Conservation (phyloP, 2,113 vertebrate genomes). For the Protobothrops mucrosquamatus region DNA sequence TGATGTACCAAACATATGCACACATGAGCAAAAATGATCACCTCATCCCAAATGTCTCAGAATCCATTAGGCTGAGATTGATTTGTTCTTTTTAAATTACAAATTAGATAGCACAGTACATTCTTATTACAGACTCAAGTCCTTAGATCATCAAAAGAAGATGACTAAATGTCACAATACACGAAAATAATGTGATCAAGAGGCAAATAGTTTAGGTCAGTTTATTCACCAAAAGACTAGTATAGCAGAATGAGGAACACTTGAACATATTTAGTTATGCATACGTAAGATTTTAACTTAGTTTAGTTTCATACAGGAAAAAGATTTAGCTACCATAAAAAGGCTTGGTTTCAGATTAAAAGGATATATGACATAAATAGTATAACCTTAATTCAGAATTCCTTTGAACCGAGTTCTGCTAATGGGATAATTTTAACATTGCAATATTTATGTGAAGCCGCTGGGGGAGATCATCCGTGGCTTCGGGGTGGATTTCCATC, state of each 20-base stretch:
- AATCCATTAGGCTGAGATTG: not conserved
- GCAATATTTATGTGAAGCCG: too few species aligned
- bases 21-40: not conserved
- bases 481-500: too few species aligned
- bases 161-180: not conserved
- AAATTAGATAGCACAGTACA: not conserved
- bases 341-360: not conserved
- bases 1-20: not conserved
- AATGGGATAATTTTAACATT: not conserved
- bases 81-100: not conserved
- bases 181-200: not conserved
- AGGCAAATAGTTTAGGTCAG: not conserved
- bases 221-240: not conserved
- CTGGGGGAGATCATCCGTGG: too few species aligned
- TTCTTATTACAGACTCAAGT: not conserved
- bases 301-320: not conserved
- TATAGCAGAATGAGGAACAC: not conserved
- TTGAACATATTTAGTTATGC: not conserved
- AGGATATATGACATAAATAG: not conserved
- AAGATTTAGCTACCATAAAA: not conserved
- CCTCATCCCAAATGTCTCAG: not conserved
- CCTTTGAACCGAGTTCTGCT: not conserved
- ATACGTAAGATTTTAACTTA: not conserved
- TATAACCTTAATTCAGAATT: not conserved
- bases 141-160: not conserved